A percentile compares a stretch with the other conserved stretches of the same genome.
Evolutionary conservation across 1,140 invertebrate genomes (phyloP).

Genomic region (Hetaerina americana): DNA sequence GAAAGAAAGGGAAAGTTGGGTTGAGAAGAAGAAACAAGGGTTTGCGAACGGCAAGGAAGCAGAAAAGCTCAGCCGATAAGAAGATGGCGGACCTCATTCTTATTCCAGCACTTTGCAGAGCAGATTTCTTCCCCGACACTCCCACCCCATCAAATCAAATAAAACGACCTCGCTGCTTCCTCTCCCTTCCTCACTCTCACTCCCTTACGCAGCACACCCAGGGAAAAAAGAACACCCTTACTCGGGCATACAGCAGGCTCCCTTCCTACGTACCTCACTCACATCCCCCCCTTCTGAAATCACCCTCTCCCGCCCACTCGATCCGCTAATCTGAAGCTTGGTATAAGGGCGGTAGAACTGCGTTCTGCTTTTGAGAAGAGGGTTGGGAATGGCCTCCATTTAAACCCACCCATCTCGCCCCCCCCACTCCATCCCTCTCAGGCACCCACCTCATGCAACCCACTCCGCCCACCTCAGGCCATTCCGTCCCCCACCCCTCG

Average conservation of each 20-base stretch:
- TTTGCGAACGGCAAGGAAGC: neutral
- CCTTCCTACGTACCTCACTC: neutral
- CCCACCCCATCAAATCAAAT: neutral
- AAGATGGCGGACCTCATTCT: neutral
- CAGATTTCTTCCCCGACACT: neutral
- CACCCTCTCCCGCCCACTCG: neutral
- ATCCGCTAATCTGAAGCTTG: neutral
- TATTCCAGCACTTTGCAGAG: neutral
- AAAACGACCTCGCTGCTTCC: no score
- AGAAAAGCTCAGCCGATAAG: neutral
- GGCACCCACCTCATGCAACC: no score
- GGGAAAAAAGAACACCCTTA: no score
- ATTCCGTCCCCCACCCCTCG: no score
- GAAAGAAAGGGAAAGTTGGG: neutral
- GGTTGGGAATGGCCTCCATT: neutral
- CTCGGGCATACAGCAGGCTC: no score
- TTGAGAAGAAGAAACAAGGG: neutral
- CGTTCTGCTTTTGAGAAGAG: no score
- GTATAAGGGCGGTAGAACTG: neutral
- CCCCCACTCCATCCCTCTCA: no score
- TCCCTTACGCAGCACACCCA: no score
- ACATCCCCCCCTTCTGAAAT: neutral
- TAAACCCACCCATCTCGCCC: no score
- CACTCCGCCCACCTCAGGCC: no score
- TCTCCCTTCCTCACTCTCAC: no score